Evolutionary conservation across 1,140 invertebrate genomes (phyloP).

Genomic region (Calephelis nemesis): DNA sequence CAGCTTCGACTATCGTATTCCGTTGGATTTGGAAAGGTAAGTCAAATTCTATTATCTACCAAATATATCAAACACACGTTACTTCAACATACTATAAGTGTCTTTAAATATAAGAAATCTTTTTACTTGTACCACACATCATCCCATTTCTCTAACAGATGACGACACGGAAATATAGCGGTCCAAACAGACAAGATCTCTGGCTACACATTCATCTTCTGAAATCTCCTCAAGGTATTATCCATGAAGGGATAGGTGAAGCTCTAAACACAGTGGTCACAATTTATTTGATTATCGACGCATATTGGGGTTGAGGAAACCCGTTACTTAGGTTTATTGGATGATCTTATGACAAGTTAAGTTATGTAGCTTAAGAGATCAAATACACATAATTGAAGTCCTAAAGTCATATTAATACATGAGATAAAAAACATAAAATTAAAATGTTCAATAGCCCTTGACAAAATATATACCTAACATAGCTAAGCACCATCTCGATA

Average conservation of each 20-base stretch:
- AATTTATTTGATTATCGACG: slow-evolving; percentile 62
- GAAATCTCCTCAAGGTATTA: slow-evolving; percentile 25
- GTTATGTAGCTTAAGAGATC: no score
- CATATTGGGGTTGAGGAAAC: slow-evolving; percentile 43
- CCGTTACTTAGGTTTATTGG: slow-evolving; percentile 39
- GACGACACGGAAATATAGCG: slow-evolving; percentile 61
- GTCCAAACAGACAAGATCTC: slow-evolving; percentile 57
- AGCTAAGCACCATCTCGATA: no score
- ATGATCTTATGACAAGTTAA: background rate
- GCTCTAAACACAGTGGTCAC: slow-evolving; percentile 37
- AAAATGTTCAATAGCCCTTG: no score
- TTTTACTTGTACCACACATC: slow-evolving; percentile 40
- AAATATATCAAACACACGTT: no score
- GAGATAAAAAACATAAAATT: no score
- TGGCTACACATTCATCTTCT: slow-evolving; percentile 47
- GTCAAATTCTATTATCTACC: no score
- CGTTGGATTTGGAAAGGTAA: no score
- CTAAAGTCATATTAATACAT: no score
- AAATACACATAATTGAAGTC: no score
- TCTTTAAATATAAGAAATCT: slow-evolving; percentile 14
- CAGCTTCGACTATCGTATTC: no score
- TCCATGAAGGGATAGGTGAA: slow-evolving; percentile 17
- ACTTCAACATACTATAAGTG: background rate
- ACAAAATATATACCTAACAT: no score
- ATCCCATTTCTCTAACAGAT: slow-evolving; percentile 44